Evolutionary conservation across 2,888 invertebrate genomes (phyloP), one percentile per base, ranked within the genome.

Genomic region (Orthosia incerta): DNA sequence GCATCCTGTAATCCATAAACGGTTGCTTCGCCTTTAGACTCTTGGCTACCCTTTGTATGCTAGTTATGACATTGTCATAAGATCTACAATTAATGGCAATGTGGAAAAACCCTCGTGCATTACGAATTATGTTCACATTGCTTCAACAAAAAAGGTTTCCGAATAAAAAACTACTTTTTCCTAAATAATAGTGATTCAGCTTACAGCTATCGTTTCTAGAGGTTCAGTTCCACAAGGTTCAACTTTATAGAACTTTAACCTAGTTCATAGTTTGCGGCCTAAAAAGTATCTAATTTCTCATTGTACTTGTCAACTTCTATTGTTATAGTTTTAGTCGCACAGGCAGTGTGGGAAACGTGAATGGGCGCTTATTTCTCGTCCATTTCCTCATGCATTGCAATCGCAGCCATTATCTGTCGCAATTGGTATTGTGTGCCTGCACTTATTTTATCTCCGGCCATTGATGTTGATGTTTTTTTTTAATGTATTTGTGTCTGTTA

Each of bases 371-470:
- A 71, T 79, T 84, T 85, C 76, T 83, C 70, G 66, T 57, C 71
- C 71, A 81, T 89, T 91, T 90, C 90, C 88, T 87, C 89, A 89
- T 88, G 79, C 86, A 80, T 79, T 78, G 83, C 86, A 84, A 90
- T 84, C 76, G 70, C 57, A 57, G 77, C 75, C 69, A 85, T 84
- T 79, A 57, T 59, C 63, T 88, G 79, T 85, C 72, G 88, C 84
- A 89, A 89, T 80, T 3, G 18, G 73, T 74, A 81, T 85, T 86
- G 89, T 85, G 73, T 66, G 76, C 57, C 56, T 60, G 31, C 63
- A 66, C 65, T 79, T 79, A 79, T 76, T 59, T 82, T 71, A 55
- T 62, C 61, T 45, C 39, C 13, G 55, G 20, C 23, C 64, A 82
- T 79, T 71, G 61, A 79, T 65, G 59, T 60, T 5, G 55, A n/a